phyloP scores from a whole-genome alignment of 2,888 invertebrate species.

The Drosophila cognata region DNA sequence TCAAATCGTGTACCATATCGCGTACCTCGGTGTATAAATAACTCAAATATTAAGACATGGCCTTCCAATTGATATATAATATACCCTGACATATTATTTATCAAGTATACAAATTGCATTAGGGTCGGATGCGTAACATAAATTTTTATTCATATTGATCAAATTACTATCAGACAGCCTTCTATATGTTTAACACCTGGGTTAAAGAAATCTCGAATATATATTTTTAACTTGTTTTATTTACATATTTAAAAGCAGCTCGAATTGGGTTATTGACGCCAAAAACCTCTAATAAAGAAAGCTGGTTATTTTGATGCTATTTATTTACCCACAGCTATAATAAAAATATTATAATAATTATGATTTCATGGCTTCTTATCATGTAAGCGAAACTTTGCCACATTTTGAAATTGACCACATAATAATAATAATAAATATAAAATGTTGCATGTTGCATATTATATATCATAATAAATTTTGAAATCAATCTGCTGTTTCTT shows the following conservation, averaged over 20 bases:
- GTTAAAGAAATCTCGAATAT: fast-evolving
- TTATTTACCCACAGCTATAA: neutral
- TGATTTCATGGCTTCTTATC: conserved; percentile 19
- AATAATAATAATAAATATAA: neutral
- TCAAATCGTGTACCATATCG: neutral
- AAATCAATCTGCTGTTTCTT: neutral
- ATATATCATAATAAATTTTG: neutral
- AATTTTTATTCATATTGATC: neutral
- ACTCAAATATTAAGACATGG: neutral
- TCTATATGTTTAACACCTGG: neutral
- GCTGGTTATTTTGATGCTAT: neutral
- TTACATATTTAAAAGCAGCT: neutral
- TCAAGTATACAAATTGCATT: neutral
- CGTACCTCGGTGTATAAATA: neutral
- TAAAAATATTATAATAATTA: neutral
- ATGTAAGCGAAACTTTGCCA: neutral
- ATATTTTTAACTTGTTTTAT: neutral
- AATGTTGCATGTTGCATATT: neutral
- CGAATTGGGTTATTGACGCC: neutral
- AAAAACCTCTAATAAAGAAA: neutral
- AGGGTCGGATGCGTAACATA: neutral
- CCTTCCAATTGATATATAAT: neutral
- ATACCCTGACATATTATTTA: neutral
- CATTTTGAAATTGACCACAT: neutral
- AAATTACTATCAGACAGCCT: no score